A percentile compares a stretch with the other conserved stretches of the same genome.
These are phyloP conservation scores for Monochamus alternatus DNA, from an alignment of 2,888 invertebrate species.

Conservation along the genomic window DNA sequence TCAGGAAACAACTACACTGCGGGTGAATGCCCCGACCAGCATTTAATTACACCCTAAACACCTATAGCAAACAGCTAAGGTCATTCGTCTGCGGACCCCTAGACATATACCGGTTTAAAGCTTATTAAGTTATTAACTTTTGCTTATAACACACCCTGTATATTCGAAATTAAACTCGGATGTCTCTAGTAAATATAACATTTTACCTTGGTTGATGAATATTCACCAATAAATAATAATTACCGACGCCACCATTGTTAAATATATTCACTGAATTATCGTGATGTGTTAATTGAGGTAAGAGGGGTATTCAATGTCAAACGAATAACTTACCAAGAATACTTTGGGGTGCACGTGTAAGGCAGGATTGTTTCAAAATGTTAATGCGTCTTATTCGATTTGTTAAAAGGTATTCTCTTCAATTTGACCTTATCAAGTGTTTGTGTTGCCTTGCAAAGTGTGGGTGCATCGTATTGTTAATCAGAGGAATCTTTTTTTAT, in stretches of 20 bases:
- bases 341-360: conserved; percentile 20
- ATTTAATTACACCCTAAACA: too few species aligned
- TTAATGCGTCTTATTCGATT: not conserved
- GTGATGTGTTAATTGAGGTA: conserved; percentile 1
- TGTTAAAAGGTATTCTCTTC: conserved; percentile 16
- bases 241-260: conserved; percentile 19
- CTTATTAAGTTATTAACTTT: too few species aligned
- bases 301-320: conserved; percentile 20
- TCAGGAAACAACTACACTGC: too few species aligned
- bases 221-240: conserved; percentile 10
- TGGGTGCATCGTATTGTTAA: conserved; percentile 5
- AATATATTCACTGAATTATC: conserved; percentile 10
- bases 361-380: not conserved
- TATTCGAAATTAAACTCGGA: not conserved
- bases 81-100: too few species aligned
- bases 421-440: conserved; percentile 14
- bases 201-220: conserved; percentile 10
- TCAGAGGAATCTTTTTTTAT: not conserved
- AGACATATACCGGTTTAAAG: too few species aligned
- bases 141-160: too few species aligned
- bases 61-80: too few species aligned
- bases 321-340: conserved; percentile 10
- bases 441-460: not conserved
- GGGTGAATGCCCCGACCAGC: too few species aligned
- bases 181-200: not conserved